phyloP scores from a whole-genome alignment of 2,888 invertebrate species.

The Lochmaea capreae region DNA sequence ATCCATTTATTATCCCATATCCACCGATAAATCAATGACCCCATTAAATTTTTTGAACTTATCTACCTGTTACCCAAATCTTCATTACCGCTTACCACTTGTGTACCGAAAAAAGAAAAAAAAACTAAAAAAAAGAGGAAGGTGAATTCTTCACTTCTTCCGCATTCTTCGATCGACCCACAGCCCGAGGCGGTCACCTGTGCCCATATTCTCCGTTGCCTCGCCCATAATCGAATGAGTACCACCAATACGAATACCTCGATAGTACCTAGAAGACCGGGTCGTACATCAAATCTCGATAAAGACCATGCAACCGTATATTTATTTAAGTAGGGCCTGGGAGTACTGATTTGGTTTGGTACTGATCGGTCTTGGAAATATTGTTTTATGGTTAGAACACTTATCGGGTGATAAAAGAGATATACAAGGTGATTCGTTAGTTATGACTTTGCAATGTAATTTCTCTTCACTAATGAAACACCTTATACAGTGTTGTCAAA shows the following conservation, averaged over 20 bases:
- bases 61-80: too few relatives aligned
- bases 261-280: conserved; percentile 4
- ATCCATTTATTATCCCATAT: too few relatives aligned
- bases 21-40: not conserved
- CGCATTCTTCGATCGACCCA: conserved; percentile 55
- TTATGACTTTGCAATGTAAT: too few relatives aligned
- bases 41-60: not conserved
- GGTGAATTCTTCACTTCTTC: conserved; percentile 44
- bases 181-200: conserved; percentile 54
- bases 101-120: conserved; percentile 5
- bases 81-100: too few relatives aligned
- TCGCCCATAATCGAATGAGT: conserved; percentile 47
- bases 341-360: not conserved
- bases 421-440: too few relatives aligned
- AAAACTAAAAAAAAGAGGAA: conserved; percentile 31
- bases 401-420: too few relatives aligned
- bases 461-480: too few relatives aligned
- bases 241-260: conserved; percentile 20
- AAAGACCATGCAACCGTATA: conserved; percentile 20
- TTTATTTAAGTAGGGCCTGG: conserved; percentile 39
- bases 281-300: conserved; percentile 42
- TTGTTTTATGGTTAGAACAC: not conserved
- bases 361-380: not conserved
- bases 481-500: too few relatives aligned
- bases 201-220: conserved; percentile 50